Conservation (phyloP, 2,113 vertebrate species). For the Orycteropus afer region DNA sequence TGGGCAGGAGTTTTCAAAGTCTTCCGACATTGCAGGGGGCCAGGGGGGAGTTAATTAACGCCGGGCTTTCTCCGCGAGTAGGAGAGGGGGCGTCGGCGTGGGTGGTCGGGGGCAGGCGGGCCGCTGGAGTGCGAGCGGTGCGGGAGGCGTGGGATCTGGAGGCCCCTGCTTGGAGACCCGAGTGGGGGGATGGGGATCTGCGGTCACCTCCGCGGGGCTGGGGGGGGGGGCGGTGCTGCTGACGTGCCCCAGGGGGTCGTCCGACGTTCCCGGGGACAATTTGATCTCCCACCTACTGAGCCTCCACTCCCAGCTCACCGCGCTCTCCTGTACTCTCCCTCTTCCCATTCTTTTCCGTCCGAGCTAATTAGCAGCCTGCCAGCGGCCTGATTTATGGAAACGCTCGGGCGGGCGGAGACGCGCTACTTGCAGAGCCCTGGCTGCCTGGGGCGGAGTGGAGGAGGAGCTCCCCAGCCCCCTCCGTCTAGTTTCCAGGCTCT, state of each 20-base stretch:
- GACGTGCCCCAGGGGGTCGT: not conserved
- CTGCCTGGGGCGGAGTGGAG: slow-evolving; percentile 61
- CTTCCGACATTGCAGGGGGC: not conserved
- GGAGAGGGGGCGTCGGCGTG: slow-evolving; percentile 57
- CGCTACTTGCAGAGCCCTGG: not conserved
- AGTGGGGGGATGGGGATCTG: not conserved
- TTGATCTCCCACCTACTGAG: slow-evolving; percentile 55
- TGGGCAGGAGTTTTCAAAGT: slow-evolving; percentile 45
- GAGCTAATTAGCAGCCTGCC: slow-evolving; percentile 81
- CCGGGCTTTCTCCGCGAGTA: not conserved
- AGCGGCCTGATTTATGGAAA: slow-evolving; percentile 74
- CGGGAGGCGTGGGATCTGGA: not conserved
- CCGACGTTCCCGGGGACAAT: not conserved
- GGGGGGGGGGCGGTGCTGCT: not conserved
- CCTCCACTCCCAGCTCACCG: not conserved
- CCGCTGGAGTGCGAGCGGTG: not conserved
- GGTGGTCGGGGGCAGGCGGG: slow-evolving; percentile 58
- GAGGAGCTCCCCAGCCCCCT: slow-evolving; percentile 53
- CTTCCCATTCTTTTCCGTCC: slow-evolving; percentile 51
- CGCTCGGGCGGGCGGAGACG: slow-evolving; percentile 64
- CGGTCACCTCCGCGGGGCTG: not conserved
- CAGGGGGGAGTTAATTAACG: slow-evolving; percentile 54
- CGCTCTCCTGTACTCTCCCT: not conserved
- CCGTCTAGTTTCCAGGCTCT: not conserved
- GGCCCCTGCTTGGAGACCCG: not conserved